Base-by-base conservation (phyloP, 2,888 invertebrate genomes). In the Drosophila anomalata region DNA sequence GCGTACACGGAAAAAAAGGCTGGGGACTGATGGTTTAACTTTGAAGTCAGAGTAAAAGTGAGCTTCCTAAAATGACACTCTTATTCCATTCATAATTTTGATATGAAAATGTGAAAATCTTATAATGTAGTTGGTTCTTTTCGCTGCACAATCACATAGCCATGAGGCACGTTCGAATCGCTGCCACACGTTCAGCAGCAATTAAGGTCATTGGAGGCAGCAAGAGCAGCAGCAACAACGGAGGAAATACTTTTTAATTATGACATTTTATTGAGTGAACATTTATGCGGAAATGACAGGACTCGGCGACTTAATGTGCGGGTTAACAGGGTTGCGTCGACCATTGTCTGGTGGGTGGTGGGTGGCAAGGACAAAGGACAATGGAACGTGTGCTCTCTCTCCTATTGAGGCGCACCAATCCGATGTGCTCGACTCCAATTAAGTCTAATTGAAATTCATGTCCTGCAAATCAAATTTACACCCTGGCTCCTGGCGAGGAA, bases 251-350 rank as follows among this genome's bases (percentile, higher is more conserved):
- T 85, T 85, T 83, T 83, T 83, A 83, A 83, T 82, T 87, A 82
- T 82, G 82, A 85, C 87, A 78, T 87, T 85, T 82, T 87, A 82
- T 82, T 87, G 82, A 82, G 77, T 87, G 85, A 79, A 52, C 77
- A 87, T 84, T 80, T 81, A 84, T 78, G 72, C 68, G 70, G 55
- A 71, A 79, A 78, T 62, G 69, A 73, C 76, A 81, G 73, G 68
- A 67, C 73, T 57, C 46, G 63, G 52, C 52, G 46, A 22, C 41
- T 63, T 52, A 56, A 72, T 54, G 51, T 63, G 62, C 55, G 72
- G 51, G 72, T 52, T 55, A 72, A 70, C 54, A 62, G 72, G 69
- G 72, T 71, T 51, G 62, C 51, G 52, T 3, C 3, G 22, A 5
- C 4, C 22, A 46, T 63, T 63, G 65, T 39, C 48, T 29, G 2